Conservation (phyloP, 2,113 vertebrate species). For the Mungos mungo region DNA sequence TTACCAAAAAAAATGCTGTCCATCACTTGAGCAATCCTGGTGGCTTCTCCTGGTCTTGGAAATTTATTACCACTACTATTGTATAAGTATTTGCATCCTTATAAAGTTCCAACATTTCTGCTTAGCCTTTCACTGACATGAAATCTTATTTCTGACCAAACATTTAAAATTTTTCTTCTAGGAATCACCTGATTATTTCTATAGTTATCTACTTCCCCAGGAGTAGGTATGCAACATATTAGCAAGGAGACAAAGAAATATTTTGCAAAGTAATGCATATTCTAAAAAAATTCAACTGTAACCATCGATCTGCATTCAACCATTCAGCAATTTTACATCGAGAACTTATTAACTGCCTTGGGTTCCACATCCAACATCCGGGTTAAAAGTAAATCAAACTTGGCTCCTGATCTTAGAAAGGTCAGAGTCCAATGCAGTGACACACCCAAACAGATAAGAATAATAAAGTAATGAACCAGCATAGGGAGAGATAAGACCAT, state of each 20-base stretch:
- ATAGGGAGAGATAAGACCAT: not conserved
- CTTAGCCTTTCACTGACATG: conserved; percentile 10
- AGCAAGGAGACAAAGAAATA: not conserved
- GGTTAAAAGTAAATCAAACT: not conserved
- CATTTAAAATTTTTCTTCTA: not conserved
- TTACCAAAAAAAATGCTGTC: not conserved
- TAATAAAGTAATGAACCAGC: not conserved
- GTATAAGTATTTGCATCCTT: not conserved
- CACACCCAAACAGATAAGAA: conserved; percentile 36
- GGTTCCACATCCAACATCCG: not conserved
- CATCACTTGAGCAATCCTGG: not conserved
- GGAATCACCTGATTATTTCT: not conserved
- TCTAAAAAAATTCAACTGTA: not conserved
- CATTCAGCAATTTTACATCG: not conserved
- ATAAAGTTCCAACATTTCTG: not conserved
- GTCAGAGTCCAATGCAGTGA: not conserved
- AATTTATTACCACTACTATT: not conserved
- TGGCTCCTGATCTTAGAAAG: not conserved
- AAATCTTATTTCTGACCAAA: not conserved
- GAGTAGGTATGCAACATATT: not conserved
- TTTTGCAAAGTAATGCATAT: not conserved
- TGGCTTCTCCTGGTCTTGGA: not conserved
- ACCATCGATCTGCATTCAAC: not conserved
- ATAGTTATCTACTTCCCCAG: not conserved
- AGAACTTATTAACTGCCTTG: not conserved